Base-by-base conservation (phyloP, 2,888 invertebrate species). In the Hemistola chrysoprasaria region DNA sequence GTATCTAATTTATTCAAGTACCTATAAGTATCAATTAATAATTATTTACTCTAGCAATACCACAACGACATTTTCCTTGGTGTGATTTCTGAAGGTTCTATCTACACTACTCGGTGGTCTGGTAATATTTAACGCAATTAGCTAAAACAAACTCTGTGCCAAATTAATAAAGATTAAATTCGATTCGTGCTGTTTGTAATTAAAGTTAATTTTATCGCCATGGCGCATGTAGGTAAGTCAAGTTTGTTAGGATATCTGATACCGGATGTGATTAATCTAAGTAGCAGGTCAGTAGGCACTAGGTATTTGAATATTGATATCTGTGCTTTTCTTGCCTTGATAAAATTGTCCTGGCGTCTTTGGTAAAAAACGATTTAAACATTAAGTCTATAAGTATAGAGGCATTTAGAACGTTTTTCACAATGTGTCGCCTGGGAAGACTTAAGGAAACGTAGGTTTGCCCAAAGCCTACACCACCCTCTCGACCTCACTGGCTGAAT, bases 101-200 rank as follows among this genome's bases (percentile, higher is more conserved):
- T n/a, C n/a, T n/a, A n/a, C n/a, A n/a, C n/a, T 37, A 39, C 57
- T 43, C 40, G 66, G 66, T 64, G 66, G 63, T 65, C 65, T 42
- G 52, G 53, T 54, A 59, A 56, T 53, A 61, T 53, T 60, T 57
- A 55, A 57, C 54, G 54, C 58, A 52, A 62, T 60, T 63, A 62
- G 50, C 44, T 50, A 56, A 58, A 61, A 58, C 49, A 55, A 44
- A 58, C 48, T 45, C 39, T 40, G 38, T 26, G 22, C 20, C 30
- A 22, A 28, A 21, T 24, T 8, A 29, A 38, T 34, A 30, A 21
- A 30, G 30, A 16, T 34, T 6, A 11, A 10, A 20, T 40, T 47
- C 11, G 5, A 21, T 6, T 24, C 32, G 6, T 6, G 20, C 1
- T 25, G 6, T 23, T 32, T 2, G 8, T 33, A 26, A 33, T 25